Percentiles rank a stretch among this genome's conserved stretches.
Evolutionary conservation across 2,113 vertebrate genomes (phyloP).

Genomic region (Oryzias melastigma): DNA sequence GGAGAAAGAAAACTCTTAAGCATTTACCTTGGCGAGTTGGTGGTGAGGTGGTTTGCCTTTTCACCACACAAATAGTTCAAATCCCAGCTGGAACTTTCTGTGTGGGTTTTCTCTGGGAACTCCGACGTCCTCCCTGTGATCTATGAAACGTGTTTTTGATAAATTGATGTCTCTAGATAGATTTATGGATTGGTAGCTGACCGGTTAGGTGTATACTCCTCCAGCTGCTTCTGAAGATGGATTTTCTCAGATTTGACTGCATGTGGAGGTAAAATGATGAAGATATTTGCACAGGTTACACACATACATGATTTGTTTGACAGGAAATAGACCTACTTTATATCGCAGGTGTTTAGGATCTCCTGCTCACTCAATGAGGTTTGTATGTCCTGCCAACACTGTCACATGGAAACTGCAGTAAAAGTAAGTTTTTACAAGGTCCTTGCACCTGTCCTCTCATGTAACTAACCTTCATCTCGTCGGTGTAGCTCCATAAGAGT

Average conservation of each 20-base stretch:
- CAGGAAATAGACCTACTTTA: conserved; percentile 53
- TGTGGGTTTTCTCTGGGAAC: too few relatives aligned
- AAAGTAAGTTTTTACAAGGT: not conserved
- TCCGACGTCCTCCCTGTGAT: too few relatives aligned
- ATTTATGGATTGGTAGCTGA: too few relatives aligned
- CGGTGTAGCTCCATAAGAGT: conserved; percentile 30
- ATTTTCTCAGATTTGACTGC: conserved; percentile 38
- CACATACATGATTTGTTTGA: conserved; percentile 63
- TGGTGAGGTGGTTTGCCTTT: too few relatives aligned
- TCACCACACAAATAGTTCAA: too few relatives aligned
- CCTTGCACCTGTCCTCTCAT: conserved; percentile 14
- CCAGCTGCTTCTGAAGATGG: too few relatives aligned
- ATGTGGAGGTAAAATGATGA: conserved; percentile 21
- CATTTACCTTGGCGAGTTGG: too few relatives aligned
- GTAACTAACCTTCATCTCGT: conserved; percentile 34
- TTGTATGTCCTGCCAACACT: conserved; percentile 21
- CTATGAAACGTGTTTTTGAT: too few relatives aligned
- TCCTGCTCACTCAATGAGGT: conserved; percentile 41
- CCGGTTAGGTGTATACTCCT: too few relatives aligned
- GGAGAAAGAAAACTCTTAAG: too few relatives aligned
- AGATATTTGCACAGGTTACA: conserved; percentile 51
- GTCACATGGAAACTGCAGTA: not conserved
- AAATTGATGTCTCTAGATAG: too few relatives aligned
- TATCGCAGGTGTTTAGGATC: conserved; percentile 42
- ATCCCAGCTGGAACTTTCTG: too few relatives aligned